These are phyloP conservation scores for Ischnura elegans DNA, from an alignment of 2,888 invertebrate species.

Conservation along the genomic window DNA sequence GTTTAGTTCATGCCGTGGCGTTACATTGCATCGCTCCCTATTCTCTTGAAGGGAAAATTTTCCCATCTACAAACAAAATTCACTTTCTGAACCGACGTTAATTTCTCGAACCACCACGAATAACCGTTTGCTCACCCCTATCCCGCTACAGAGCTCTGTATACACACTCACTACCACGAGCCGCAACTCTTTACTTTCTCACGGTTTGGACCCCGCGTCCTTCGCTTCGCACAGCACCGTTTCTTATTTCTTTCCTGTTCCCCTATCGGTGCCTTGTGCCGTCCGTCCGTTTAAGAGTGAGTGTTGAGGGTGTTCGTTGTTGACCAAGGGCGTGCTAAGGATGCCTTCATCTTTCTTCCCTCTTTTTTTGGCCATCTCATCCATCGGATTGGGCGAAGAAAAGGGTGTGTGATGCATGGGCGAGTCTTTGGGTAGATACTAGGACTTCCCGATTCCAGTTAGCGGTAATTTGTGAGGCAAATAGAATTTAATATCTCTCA, in stretches of 20 bases:
- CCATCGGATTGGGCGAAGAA: background rate
- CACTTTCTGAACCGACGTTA: background rate
- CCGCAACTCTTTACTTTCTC: slow-evolving; percentile 8
- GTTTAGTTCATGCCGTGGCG: background rate
- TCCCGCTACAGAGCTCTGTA: background rate
- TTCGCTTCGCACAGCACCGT: background rate
- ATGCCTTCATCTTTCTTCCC: background rate
- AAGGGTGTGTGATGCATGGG: no score
- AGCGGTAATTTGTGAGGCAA: no score
- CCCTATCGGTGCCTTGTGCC: no score
- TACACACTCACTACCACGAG: background rate
- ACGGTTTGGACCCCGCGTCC: background rate
- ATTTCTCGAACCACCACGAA: background rate
- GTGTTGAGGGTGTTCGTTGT: background rate
- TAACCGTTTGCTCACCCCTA: background rate
- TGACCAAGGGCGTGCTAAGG: background rate
- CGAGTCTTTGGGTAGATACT: no score
- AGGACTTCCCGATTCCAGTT: no score
- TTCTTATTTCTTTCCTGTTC: no score
- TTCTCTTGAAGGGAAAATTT: background rate
- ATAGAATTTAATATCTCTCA: no score
- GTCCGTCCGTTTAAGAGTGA: background rate
- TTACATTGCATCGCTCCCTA: background rate
- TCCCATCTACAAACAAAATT: slow-evolving; percentile 31
- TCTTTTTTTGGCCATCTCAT: background rate